Base-by-base conservation (phyloP, 2,888 invertebrate species). In the Thera britannica region DNA sequence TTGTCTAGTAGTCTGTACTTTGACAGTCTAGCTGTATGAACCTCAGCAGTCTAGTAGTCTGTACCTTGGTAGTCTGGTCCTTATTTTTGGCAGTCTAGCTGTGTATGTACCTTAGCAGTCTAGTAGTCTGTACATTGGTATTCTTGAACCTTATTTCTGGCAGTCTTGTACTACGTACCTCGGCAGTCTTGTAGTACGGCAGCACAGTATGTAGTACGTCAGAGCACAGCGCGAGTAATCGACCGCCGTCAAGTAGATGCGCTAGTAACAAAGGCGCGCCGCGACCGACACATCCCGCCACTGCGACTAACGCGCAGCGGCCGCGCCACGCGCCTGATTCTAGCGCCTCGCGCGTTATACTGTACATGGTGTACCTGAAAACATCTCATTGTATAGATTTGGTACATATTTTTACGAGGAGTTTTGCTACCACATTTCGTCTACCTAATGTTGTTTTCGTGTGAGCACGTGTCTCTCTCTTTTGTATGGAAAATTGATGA, bases 141-240 rank as follows among this genome's bases (percentile, higher is more conserved):
- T 97, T 97, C 79, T 97, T 35, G 97, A 34, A 34, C 8, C 23
- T 7, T 6, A 5, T 23, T 23, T 23, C 23, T 23, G 9, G 12
- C n/a, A 36, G 11, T n/a, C 36, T 55, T 56, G 38, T 12, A 41
- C 35, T 36, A 49, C 11, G 46, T 77, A 96, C 97, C 94, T 97
- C 97, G 6, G 97, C 97, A 63, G 97, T 97, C 79, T 97, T 96
- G 85, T 97, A 97, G 67, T 96, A 96, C 35, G 97, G 97, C 76
- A 97, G 89, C 60, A 97, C 95, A 48, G 96, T 95, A 77, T 97
- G 96, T 49, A 97, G 90, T 44, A 97, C 93, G 85, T 97, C 97
- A 3, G 97, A 97, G 83, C 97, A 97, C 2, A 97, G 93, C 41
- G 97, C 97, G 7, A 97, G 90, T 66, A 97, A 88, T 71, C 96